Percentiles rank a stretch among this genome's conserved stretches.
Conservation (phyloP, 2,888 invertebrate species). For the Willowsia nigromaculata region DNA sequence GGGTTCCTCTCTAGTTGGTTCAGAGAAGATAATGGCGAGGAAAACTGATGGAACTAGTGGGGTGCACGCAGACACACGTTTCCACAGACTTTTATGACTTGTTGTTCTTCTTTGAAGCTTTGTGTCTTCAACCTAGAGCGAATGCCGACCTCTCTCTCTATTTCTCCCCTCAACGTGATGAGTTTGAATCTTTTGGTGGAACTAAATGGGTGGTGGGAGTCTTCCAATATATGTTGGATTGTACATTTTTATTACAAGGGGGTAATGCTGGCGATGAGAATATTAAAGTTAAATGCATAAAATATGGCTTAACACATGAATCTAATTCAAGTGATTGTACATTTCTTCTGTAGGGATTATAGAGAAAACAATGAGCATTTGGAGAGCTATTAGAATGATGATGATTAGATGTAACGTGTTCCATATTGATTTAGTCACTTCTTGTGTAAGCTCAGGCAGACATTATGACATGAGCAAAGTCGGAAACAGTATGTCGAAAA, state of each 20-base stretch:
- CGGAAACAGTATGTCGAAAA: slow-evolving; percentile 57
- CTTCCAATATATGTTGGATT: too few species aligned
- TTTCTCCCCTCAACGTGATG: too few species aligned
- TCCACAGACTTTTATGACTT: slow-evolving; percentile 53
- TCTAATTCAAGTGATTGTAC: too few species aligned
- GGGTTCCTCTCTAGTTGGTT: slow-evolving; percentile 24
- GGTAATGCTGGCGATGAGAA: too few species aligned
- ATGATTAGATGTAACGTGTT: slow-evolving; percentile 47
- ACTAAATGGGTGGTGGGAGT: too few species aligned
- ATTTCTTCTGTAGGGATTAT: background rate
- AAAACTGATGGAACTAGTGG: slow-evolving; percentile 1
- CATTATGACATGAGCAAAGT: background rate
- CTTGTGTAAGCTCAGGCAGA: background rate
- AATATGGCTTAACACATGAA: background rate
- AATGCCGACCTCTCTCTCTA: slow-evolving; percentile 56
- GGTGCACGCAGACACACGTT: slow-evolving; percentile 51
- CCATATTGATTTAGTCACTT: slow-evolving; percentile 29
- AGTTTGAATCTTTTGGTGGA: too few species aligned
- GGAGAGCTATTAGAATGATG: background rate
- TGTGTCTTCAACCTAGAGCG: too few species aligned
- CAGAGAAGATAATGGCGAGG: background rate
- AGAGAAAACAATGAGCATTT: slow-evolving; percentile 24
- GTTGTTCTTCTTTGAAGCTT: slow-evolving; percentile 48
- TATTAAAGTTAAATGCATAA: background rate
- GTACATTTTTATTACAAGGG: too few species aligned